Evolutionary conservation across 2,888 invertebrate species (phyloP).

Genomic region (Gari tellinella): DNA sequence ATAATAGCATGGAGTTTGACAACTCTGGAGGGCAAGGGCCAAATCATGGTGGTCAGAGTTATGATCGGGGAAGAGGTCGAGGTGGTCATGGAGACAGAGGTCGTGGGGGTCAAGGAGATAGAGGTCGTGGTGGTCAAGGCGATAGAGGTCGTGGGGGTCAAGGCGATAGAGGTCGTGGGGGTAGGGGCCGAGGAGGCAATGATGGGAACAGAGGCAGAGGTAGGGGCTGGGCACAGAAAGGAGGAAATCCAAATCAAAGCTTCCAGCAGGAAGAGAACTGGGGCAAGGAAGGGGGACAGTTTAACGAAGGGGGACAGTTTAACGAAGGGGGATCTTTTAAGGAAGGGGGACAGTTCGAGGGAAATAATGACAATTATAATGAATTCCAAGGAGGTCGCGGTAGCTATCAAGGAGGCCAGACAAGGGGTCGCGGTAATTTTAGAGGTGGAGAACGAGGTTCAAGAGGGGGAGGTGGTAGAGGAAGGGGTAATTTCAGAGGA

Average conservation of each 20-base stretch:
- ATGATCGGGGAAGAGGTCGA: slow-evolving; percentile 22
- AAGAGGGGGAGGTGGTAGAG: background rate
- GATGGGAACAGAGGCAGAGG: slow-evolving; percentile 3
- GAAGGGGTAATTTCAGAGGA: slow-evolving; percentile 19
- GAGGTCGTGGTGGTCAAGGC: slow-evolving; percentile 11
- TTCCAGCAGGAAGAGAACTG: slow-evolving; percentile 13
- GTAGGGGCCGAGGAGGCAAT: slow-evolving; percentile 13
- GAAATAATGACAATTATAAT: too few relatives aligned
- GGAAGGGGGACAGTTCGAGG: too few relatives aligned
- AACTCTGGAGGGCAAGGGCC: background rate
- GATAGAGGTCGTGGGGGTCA: slow-evolving; percentile 20
- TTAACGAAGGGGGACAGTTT: background rate
- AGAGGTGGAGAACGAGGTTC: slow-evolving; percentile 6
- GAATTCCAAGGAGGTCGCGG: slow-evolving; percentile 2
- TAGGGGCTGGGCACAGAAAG: slow-evolving; percentile 2
- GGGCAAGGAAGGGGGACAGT: slow-evolving; percentile 28
- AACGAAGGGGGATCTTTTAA: too few relatives aligned
- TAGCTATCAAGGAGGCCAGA: slow-evolving; percentile 5
- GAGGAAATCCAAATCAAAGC: background rate
- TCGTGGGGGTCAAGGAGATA: slow-evolving; percentile 9
- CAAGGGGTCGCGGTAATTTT: slow-evolving; percentile 6
- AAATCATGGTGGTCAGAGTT: slow-evolving; percentile 19
- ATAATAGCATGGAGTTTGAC: slow-evolving; percentile 19
- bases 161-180: slow-evolving; percentile 8
- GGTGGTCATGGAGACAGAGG: slow-evolving; percentile 13